Conservation (phyloP, 1,140 invertebrate genomes). For the Brachystomella parvula region DNA sequence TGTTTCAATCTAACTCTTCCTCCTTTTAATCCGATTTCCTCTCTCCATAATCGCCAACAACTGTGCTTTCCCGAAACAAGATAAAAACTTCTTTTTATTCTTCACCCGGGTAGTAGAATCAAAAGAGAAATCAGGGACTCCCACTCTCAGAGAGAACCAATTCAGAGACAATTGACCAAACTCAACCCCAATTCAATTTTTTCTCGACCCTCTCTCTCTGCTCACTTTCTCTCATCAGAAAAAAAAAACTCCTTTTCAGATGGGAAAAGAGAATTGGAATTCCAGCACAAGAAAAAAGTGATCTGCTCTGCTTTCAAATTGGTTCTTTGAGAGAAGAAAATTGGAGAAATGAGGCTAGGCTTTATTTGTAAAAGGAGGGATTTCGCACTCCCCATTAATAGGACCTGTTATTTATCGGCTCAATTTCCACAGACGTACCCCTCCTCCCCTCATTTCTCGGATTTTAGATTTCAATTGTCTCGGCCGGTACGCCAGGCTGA, state of each 20-base stretch:
- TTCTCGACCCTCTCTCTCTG: constrained; percentile 1
- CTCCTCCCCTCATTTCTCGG: constrained; percentile 5
- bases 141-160: constrained; percentile 18
- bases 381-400: constrained; percentile 35
- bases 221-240: neutral
- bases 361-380: constrained; percentile 32
- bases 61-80: constrained; percentile 33
- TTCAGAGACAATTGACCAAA: constrained; percentile 9
- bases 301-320: constrained; percentile 33
- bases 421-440: constrained; percentile 2
- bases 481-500: too few relatives aligned
- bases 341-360: constrained; percentile 31
- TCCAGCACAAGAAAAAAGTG: constrained; percentile 18
- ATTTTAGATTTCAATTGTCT: too few relatives aligned
- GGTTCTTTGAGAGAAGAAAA: constrained; percentile 35
- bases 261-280: too few relatives aligned
- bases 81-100: neutral
- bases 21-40: constrained; percentile 34
- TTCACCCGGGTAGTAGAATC: constrained; percentile 1
- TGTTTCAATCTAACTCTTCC: constrained; percentile 23
- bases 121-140: constrained; percentile 27
- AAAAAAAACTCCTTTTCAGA: neutral
- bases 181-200: constrained; percentile 22
- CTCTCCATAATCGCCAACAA: constrained; percentile 36
- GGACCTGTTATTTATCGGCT: constrained; percentile 32